Evolutionary conservation across 2,888 invertebrate genomes (phyloP).

Genomic region (Drosophila multiciliata): DNA sequence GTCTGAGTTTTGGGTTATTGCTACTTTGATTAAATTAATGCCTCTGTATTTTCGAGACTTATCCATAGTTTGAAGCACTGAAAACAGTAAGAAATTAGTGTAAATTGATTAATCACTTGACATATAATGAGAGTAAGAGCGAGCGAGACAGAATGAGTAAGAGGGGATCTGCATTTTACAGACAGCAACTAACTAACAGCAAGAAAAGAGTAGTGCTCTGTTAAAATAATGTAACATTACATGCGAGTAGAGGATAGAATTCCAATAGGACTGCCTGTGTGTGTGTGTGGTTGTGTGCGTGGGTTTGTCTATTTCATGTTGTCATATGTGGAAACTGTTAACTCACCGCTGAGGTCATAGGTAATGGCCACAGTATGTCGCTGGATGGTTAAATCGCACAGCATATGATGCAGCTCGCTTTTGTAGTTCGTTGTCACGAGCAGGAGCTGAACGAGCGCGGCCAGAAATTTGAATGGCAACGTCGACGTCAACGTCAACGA

Average conservation of each 20-base stretch:
- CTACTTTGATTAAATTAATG: constrained; percentile 11
- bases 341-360: constrained; percentile 80
- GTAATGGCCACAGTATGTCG: constrained; percentile 80
- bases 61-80: not conserved
- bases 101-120: constrained; percentile 5
- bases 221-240: not conserved
- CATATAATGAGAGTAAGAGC: not conserved
- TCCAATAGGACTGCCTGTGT: not conserved
- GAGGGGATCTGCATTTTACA: constrained; percentile 3
- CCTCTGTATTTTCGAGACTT: not conserved
- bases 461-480: constrained; percentile 53
- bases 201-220: not conserved
- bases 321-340: constrained; percentile 20
- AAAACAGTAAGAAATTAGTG: not conserved
- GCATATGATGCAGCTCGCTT: constrained; percentile 82
- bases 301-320: not conserved
- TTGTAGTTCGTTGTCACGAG: constrained; percentile 60
- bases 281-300: not conserved
- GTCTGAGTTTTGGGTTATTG: constrained; percentile 7
- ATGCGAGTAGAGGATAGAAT: not conserved
- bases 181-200: not conserved
- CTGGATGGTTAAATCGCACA: constrained; percentile 79
- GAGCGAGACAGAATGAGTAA: not conserved
- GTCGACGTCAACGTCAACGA: constrained; percentile 45
- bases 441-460: constrained; percentile 55